Evolutionary conservation across 1,140 invertebrate genomes (phyloP).

Genomic region (Medauroidea extradentata): DNA sequence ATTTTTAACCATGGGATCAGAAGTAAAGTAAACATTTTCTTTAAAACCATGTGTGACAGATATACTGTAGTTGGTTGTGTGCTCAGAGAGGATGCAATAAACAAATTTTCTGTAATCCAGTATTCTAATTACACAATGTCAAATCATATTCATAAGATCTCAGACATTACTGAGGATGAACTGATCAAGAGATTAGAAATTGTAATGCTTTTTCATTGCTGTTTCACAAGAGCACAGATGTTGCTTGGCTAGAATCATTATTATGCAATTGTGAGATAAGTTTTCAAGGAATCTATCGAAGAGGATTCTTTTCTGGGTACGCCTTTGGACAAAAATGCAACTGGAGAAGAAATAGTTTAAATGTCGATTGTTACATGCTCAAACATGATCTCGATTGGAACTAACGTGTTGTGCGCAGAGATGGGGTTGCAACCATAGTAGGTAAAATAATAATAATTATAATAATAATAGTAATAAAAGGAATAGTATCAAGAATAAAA

Average conservation of each 20-base stretch:
- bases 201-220: background rate
- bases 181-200: too few relatives aligned
- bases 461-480: too few relatives aligned
- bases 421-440: background rate
- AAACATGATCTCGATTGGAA: background rate
- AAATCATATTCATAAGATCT: too few relatives aligned
- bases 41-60: too few relatives aligned
- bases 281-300: background rate
- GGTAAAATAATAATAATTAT: too few relatives aligned
- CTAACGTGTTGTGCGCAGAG: background rate
- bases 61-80: too few relatives aligned
- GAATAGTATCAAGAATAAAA: background rate
- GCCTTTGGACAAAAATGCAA: background rate
- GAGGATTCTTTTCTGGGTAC: background rate
- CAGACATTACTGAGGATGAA: too few relatives aligned
- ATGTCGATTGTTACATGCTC: background rate
- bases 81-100: too few relatives aligned
- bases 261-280: background rate
- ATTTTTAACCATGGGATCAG: too few relatives aligned
- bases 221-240: background rate
- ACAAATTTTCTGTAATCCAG: too few relatives aligned
- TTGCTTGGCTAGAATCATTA: background rate
- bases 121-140: too few relatives aligned
- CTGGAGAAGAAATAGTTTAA: background rate
- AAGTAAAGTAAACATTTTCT: too few relatives aligned